These are phyloP conservation scores for Habrosyne pyritoides DNA, from an alignment of 2,888 invertebrate genomes.

Conservation along the genomic window DNA sequence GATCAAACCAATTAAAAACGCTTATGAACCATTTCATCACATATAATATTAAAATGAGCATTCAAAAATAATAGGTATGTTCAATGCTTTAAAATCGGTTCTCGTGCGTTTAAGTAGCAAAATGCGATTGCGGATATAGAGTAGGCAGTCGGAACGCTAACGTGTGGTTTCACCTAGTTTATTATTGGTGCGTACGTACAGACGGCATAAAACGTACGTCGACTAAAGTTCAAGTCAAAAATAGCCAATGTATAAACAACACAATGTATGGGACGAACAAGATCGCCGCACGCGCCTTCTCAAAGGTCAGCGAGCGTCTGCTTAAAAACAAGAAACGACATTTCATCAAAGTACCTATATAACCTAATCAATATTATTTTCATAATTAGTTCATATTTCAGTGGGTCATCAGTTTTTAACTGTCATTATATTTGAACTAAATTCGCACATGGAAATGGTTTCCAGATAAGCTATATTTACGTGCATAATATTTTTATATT, in stretches of 20 bases:
- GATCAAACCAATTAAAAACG: not conserved
- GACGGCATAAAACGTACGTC: not conserved
- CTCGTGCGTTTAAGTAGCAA: not conserved
- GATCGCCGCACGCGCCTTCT: constrained; percentile 1
- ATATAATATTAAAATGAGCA: no score
- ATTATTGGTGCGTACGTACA: not conserved
- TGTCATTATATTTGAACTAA: no score
- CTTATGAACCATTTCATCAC: no score
- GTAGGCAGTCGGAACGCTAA: constrained; percentile 1
- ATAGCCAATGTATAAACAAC: constrained; percentile 36
- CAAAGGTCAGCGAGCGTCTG: constrained; percentile 4
- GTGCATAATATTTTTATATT: no score
- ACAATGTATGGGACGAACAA: constrained; percentile 21
- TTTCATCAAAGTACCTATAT: not conserved
- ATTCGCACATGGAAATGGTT: no score
- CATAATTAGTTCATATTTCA: no score
- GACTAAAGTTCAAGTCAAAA: constrained; percentile 31
- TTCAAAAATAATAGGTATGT: no score
- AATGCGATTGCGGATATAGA: not conserved
- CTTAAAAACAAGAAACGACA: not conserved
- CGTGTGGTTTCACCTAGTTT: constrained; percentile 1
- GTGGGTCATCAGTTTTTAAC: no score
- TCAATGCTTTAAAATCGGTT: not conserved
- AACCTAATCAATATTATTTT: no score
- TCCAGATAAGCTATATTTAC: no score